Conservation (phyloP, 2,797 vertebrate species). For the Chaenodraco wilsoni region DNA sequence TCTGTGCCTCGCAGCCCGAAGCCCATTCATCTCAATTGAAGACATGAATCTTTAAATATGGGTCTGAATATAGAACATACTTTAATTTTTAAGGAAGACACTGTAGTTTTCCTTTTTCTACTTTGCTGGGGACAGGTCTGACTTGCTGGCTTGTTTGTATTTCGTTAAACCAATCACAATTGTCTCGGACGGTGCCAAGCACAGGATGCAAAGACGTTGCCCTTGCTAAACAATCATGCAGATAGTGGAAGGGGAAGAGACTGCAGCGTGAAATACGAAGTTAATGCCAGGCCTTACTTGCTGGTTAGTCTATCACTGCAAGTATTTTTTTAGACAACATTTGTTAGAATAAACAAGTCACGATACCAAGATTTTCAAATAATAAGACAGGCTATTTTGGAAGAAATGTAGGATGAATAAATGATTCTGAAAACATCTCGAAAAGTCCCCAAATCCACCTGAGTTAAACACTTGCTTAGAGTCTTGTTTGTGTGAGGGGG, state of each 20-base stretch:
- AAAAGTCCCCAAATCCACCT: neutral
- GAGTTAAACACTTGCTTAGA: neutral
- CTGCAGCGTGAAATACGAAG: no score
- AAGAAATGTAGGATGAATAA: no score
- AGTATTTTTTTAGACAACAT: neutral
- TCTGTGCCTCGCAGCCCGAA: constrained; percentile 2
- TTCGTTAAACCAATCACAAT: no score
- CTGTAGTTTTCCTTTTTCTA: neutral
- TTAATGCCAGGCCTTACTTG: neutral
- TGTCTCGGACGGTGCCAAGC: no score
- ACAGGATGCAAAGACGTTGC: no score
- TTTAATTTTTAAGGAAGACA: constrained; percentile 3
- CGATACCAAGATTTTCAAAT: no score
- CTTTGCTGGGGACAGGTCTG: no score
- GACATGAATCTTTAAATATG: constrained; percentile 19
- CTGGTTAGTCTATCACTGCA: neutral
- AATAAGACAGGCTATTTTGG: no score
- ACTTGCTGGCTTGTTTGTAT: no score
- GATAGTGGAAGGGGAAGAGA: no score
- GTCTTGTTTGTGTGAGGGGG: neutral
- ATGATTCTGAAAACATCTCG: no score
- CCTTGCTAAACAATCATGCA: no score
- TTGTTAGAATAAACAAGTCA: neutral
- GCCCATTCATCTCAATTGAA: constrained; percentile 22
- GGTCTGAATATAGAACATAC: constrained; percentile 6